Percentiles rank a stretch among this genome's conserved stretches.
Conservation (phyloP, 1,140 invertebrate species). For the Maniola jurtina region DNA sequence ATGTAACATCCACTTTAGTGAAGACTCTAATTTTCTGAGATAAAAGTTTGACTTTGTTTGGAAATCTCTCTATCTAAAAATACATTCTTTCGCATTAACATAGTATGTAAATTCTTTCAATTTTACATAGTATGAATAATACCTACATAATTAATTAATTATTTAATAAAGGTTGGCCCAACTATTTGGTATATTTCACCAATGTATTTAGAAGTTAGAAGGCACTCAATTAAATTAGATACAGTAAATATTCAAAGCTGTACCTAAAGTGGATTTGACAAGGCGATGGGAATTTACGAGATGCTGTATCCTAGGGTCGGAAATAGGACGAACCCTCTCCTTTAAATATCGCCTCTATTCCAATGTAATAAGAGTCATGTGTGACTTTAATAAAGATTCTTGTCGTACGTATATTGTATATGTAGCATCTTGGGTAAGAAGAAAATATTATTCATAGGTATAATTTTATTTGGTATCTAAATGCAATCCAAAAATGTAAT, state of each 20-base stretch:
- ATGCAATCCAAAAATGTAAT: too few species aligned
- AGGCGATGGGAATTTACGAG: conserved; percentile 19
- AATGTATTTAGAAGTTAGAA: too few species aligned
- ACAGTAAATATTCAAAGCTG: conserved; percentile 21
- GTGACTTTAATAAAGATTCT: neutral
- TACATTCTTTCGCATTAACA: too few species aligned
- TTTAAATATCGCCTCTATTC: conserved; percentile 6
- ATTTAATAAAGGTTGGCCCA: neutral
- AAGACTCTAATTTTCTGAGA: too few species aligned
- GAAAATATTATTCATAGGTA: too few species aligned
- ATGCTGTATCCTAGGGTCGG: neutral
- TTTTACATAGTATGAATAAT: neutral
- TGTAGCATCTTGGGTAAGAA: neutral
- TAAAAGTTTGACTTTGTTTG: too few species aligned
- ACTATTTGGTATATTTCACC: neutral
- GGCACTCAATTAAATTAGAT: conserved; percentile 22
- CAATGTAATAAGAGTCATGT: neutral
- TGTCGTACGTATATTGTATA: neutral
- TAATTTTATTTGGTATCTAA: too few species aligned
- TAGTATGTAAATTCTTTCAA: too few species aligned
- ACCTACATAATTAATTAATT: too few species aligned
- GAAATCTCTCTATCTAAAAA: too few species aligned
- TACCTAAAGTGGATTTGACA: conserved; percentile 19
- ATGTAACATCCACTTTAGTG: too few species aligned
- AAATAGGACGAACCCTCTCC: neutral